Percentiles rank a stretch among this genome's conserved stretches.
Evolutionary conservation across 2,113 vertebrate species (phyloP).

Genomic region (Caloenas nicobarica): DNA sequence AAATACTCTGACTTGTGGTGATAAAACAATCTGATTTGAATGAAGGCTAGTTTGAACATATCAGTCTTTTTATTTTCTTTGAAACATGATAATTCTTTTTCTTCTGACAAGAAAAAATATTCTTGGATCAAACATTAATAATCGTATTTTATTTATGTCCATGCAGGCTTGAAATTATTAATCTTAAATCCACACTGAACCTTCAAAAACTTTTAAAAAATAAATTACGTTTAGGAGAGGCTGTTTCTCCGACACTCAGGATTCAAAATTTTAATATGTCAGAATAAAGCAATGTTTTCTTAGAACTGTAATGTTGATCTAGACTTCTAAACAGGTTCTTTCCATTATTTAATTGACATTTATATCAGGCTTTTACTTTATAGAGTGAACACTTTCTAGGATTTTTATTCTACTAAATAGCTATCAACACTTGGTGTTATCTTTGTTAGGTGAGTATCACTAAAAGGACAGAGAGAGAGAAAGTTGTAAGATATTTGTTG

Average conservation of each 20-base stretch:
- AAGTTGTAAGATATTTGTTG: not conserved
- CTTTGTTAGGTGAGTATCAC: not conserved
- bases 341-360: not conserved
- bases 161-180: constrained; percentile 43
- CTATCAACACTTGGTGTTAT: not conserved
- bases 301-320: not conserved
- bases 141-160: constrained; percentile 49
- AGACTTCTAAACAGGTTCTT: not conserved
- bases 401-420: not conserved
- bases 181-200: constrained; percentile 49
- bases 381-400: not conserved
- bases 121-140: constrained; percentile 36
- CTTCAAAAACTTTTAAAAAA: constrained; percentile 62
- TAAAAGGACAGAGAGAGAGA: not conserved
- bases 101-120: constrained; percentile 24
- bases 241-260: not conserved
- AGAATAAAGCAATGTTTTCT: not conserved
- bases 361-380: not conserved
- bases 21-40: not conserved
- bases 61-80: constrained; percentile 9
- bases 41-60: constrained; percentile 22
- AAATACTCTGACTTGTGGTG: not conserved
- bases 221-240: constrained; percentile 19
- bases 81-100: not conserved
- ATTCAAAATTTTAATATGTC: constrained; percentile 9